Evolutionary conservation across 2,113 vertebrate species (phyloP), one percentile per base, ranked within the genome.

Genomic region (Anhinga rufa): DNA sequence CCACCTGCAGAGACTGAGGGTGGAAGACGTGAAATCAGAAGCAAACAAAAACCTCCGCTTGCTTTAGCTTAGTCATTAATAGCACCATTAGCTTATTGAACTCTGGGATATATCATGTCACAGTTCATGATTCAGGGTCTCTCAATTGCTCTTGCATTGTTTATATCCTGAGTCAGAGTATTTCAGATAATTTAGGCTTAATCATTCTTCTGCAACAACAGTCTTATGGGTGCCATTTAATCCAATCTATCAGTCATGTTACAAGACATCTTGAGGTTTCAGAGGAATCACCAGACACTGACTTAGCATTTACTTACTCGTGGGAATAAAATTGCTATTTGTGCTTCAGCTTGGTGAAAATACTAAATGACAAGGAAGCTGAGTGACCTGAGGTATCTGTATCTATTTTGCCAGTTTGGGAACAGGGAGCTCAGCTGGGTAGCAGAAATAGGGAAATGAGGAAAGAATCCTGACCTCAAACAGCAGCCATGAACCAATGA

Each of bases 151-250:
- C 90, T 88, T 78, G 29, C 58, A 78, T 90, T 96, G 96, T 95
- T 96, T 95, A 93, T 85, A 80, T 78, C 74, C 77, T 88, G 72
- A 94, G 69, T 95, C 93, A 90, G 69, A 96, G 79, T 81, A 77
- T 32, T 97, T 66, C 88, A 79, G 90, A 96, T 81, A 83, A 94
- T 96, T 97, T 94, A 94, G 71, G 80, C 66, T 97, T 97, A 97
- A 98, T 98, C 88, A 76, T 90, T 97, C 96, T 95, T 94, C 88
- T 92, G 87, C 78, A 94, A 81, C 89, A 97, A 88, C 26, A 66
- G 86, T 90, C 97, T 97, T 96, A 93, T 32, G 92, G 91, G 70
- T 97, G 94, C 89, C 80, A 22, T 96, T 97, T 97, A 97, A 97
- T 97, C 94, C 95, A 88, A 97, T 92, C 92, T 96, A 96, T 96